phyloP scores from a whole-genome alignment of 2,113 vertebrate genomes.

The Psettodes erumei region DNA sequence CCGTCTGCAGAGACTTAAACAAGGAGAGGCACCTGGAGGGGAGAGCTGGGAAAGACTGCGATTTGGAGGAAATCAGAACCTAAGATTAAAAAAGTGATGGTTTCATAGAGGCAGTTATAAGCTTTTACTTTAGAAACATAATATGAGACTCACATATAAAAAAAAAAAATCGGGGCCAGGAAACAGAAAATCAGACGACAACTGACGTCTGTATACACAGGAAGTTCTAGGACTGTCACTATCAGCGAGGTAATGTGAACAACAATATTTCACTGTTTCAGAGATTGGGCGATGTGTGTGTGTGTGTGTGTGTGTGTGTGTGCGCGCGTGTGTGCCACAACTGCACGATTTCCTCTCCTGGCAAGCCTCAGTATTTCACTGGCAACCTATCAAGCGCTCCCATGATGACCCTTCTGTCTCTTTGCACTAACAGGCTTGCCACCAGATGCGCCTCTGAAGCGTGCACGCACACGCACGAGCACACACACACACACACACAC shows the following conservation, averaged over 20 bases:
- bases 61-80: constrained; percentile 32
- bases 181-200: constrained; percentile 42
- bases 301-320: constrained; percentile 46
- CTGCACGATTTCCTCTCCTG: constrained; percentile 76
- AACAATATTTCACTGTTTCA: constrained; percentile 59
- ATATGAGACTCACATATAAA: constrained; percentile 24
- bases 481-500: constrained; percentile 14
- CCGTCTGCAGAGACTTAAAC: constrained; percentile 47
- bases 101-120: constrained; percentile 26
- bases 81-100: constrained; percentile 30
- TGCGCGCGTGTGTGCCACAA: constrained; percentile 66
- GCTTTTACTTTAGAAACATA: constrained; percentile 31
- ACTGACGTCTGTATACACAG: constrained; percentile 53
- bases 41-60: constrained; percentile 30
- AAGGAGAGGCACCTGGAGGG: constrained; percentile 43
- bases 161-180: constrained; percentile 35
- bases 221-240: constrained; percentile 33
- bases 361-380: constrained; percentile 74
- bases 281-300: constrained; percentile 46
- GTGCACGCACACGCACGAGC: constrained; percentile 44
- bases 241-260: constrained; percentile 51
- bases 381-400: constrained; percentile 82
- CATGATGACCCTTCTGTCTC: constrained; percentile 82
- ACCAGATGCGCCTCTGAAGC: constrained; percentile 82
- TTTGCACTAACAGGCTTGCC: constrained; percentile 81